These are phyloP conservation scores for Leistus spinibarbis DNA, from an alignment of 2,888 invertebrate genomes.

Conservation along the genomic window DNA sequence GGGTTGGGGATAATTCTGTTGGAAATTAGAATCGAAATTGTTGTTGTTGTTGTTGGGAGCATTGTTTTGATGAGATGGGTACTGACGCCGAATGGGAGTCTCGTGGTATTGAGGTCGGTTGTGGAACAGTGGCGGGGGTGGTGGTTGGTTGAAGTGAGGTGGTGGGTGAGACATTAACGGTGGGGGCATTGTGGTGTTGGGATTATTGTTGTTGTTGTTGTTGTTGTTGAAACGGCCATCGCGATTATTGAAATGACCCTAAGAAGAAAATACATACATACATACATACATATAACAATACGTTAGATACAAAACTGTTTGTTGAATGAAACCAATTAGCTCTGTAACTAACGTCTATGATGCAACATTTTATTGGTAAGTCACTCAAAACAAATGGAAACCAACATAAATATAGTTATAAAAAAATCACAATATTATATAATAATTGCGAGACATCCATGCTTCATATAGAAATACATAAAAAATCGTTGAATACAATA, in stretches of 20 bases:
- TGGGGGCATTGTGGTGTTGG: not conserved
- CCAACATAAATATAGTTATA: no score
- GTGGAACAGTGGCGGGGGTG: not conserved
- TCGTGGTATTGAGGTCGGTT: slow-evolving; percentile 1
- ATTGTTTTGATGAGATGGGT: not conserved
- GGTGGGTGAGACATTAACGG: slow-evolving; percentile 6
- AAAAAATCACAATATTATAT: no score
- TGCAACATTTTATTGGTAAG: no score
- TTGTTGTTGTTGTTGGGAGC: slow-evolving; percentile 22
- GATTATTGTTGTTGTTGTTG: not conserved
- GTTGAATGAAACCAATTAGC: no score
- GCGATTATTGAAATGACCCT: slow-evolving; percentile 26
- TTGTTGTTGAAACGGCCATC: slow-evolving; percentile 6
- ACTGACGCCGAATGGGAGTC: not conserved
- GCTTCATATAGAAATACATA: no score
- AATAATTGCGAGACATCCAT: no score
- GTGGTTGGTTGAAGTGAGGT: not conserved
- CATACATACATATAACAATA: no score
- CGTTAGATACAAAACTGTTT: no score
- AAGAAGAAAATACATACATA: not conserved
- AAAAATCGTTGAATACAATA: no score
- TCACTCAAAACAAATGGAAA: no score
- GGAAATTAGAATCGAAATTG: not conserved
- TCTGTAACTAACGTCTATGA: no score
- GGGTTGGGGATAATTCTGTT: no score